Base-by-base conservation (phyloP, 1,140 invertebrate species). In the Apis dorsata region DNA sequence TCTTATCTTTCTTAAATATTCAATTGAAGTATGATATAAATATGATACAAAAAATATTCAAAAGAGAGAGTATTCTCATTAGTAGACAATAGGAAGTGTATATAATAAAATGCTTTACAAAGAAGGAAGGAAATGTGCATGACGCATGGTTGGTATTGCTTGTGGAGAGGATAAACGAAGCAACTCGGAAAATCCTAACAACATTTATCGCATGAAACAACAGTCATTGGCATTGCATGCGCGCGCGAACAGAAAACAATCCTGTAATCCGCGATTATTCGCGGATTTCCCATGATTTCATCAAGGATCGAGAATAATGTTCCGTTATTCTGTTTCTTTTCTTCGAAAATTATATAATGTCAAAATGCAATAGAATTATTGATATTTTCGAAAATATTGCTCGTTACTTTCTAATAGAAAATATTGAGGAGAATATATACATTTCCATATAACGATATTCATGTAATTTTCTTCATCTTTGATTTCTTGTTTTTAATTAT, bases 231-330 rank as follows among this genome's bases (percentile, higher is more conserved):
- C 59, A 70, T 72, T 34, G 59, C 24, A 62, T 49, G 49, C 12
- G 12, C 75, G 44, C 17, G 11, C 15, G 1, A 15, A 28, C 49
- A 3, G 44, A 63, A 57, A 85, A 83, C 76, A 76, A 79, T 60
- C 70, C 79, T 71, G 59, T 13, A 62, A 73, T 44, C 81, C 63
- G 62, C 69, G 71, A 80, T 75, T 84, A 75, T 28, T 65, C 74
- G 76, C 68, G 80, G 55, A 19, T 88, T 88, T 88, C 84, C 78
- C 69, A 71, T 88, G 66, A 88, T 84, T 86, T 88, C 78, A 81
- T 88, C 62, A 62, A 79, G 72, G n/a, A 69, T 62, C 59, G 63
- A 13, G 53, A 53, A 63, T 51, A n/a, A 57, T 60, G 2, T 44
- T 60, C 74, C 74, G 44, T 79, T 71, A 75, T 44, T 10, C n/a